Percentiles rank a stretch among this genome's conserved stretches.
phyloP scores from a whole-genome alignment of 2,888 invertebrate species.

The Agrochola lota region DNA sequence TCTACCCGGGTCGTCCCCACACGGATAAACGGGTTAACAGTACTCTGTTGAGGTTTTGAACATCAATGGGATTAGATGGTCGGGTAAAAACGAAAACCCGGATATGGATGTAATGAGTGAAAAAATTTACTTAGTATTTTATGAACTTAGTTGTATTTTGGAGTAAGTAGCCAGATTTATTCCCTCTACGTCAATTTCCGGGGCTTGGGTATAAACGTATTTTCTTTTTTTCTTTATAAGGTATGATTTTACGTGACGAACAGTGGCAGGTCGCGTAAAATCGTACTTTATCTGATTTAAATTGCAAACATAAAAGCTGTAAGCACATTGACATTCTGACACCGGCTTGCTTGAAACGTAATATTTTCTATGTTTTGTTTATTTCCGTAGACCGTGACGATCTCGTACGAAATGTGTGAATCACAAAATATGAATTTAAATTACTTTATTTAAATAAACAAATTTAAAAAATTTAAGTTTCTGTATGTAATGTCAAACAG shows the following conservation, averaged over 20 bases:
- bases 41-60: constrained; percentile 59
- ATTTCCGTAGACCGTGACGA: not conserved
- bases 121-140: not conserved
- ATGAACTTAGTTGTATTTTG: not conserved
- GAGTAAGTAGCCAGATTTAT: not conserved
- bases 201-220: too few relatives aligned
- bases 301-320: not conserved
- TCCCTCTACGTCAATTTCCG: too few relatives aligned
- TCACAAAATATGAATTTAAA: too few relatives aligned
- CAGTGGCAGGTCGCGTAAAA: not conserved
- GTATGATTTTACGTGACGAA: too few relatives aligned
- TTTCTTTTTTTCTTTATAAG: not conserved
- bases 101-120: constrained; percentile 20
- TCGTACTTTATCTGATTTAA: not conserved
- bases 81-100: constrained; percentile 33
- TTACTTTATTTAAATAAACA: too few relatives aligned
- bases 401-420: too few relatives aligned
- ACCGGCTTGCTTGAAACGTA: not conserved
- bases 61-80: constrained; percentile 53
- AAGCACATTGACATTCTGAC: too few relatives aligned
- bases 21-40: constrained; percentile 59
- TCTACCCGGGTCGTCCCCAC: constrained; percentile 57
- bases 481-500: too few relatives aligned
- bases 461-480: too few relatives aligned
- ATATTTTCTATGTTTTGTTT: not conserved